phyloP scores from a whole-genome alignment of 2,113 vertebrate species.

The Nicator chloris region DNA sequence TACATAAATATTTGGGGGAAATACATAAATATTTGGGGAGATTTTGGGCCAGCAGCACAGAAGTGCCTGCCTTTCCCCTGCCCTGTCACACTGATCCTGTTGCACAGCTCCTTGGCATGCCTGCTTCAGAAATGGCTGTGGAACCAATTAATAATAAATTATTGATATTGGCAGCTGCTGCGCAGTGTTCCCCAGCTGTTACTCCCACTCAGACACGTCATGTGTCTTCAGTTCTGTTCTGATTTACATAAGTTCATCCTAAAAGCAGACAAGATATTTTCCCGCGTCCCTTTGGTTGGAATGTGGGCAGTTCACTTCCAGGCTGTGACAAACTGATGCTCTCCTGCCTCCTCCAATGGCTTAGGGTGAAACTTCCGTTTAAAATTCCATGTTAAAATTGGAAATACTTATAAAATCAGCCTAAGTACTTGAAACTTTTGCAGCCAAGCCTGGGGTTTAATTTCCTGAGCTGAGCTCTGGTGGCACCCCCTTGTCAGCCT shows the following conservation, averaged over 20 bases:
- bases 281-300: background rate
- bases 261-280: background rate
- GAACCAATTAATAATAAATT: slow-evolving; percentile 43
- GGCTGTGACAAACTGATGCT: background rate
- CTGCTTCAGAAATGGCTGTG: background rate
- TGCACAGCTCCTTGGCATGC: background rate
- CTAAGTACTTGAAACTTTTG: background rate
- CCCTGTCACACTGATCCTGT: background rate
- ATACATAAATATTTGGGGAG: background rate
- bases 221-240: background rate
- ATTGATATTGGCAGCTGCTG: slow-evolving; percentile 43
- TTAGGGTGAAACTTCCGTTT: background rate
- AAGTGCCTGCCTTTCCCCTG: background rate
- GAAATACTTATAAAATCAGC: background rate
- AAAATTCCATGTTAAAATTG: background rate
- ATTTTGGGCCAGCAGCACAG: background rate
- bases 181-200: slow-evolving; percentile 15
- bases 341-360: accelerated
- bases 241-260: background rate
- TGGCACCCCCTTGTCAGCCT: background rate
- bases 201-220: background rate
- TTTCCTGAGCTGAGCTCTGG: background rate
- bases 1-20: too few relatives aligned
- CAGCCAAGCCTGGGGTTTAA: background rate
- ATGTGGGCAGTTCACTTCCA: background rate